Conservation (phyloP, 2,797 vertebrate genomes). For the Meda fulgida region DNA sequence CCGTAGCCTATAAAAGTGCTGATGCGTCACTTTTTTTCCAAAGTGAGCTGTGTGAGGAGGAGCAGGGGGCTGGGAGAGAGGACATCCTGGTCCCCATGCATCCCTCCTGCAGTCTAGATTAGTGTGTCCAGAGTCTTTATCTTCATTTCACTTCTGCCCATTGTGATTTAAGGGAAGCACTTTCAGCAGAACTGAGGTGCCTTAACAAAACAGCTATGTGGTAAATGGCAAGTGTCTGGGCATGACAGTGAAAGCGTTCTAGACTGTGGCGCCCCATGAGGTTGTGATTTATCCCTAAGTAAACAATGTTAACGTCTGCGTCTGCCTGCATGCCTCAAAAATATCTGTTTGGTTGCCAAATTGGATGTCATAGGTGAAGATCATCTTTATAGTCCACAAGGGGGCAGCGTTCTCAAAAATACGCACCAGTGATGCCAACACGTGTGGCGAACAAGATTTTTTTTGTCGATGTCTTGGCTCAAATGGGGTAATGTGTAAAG, state of each 20-base stretch:
- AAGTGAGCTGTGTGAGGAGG: constrained; percentile 18
- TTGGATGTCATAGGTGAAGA: neutral
- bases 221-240: constrained; percentile 50
- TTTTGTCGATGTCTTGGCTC: neutral
- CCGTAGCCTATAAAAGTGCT: constrained; percentile 58
- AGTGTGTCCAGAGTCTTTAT: constrained; percentile 56
- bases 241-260: constrained; percentile 23
- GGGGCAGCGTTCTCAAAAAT: constrained; percentile 50
- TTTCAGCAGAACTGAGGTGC: constrained; percentile 50
- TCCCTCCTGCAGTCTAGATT: constrained; percentile 36
- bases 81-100: constrained; percentile 54
- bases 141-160: constrained; percentile 57
- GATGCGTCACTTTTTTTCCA: constrained; percentile 49
- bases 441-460: no score
- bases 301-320: constrained; percentile 19
- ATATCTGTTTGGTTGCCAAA: constrained; percentile 23
- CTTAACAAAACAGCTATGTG: constrained; percentile 53
- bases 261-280: constrained; percentile 10
- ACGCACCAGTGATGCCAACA: neutral
- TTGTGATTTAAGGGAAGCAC: constrained; percentile 58
- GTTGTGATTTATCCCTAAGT: constrained; percentile 9
- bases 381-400: constrained; percentile 53
- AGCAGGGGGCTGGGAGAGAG: constrained; percentile 42
- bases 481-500: neutral
- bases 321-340: constrained; percentile 14